Percentiles rank a stretch among this genome's conserved stretches.
Evolutionary conservation across 2,888 invertebrate species (phyloP).

Genomic region (Ptilodon capucinus): DNA sequence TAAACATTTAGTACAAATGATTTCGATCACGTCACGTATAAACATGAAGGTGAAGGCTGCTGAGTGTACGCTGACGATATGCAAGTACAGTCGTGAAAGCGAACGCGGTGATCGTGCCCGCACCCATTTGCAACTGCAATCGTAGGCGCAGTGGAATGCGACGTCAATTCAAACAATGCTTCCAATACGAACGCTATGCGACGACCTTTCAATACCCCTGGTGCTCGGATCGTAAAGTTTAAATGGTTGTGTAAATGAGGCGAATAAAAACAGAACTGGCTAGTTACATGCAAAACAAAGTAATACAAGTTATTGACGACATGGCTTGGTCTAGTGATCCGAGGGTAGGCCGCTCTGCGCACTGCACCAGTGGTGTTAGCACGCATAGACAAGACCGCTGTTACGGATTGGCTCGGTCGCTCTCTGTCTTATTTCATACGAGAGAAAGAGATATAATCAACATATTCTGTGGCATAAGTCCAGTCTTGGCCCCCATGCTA

Average conservation of each 20-base stretch:
- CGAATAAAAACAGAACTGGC: neutral
- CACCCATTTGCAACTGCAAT: slow-evolving; percentile 43
- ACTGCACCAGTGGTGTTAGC: too few species aligned
- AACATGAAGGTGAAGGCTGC: slow-evolving; percentile 22
- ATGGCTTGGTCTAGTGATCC: slow-evolving; percentile 1
- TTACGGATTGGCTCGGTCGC: too few species aligned
- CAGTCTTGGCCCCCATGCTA: too few species aligned
- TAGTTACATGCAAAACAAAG: slow-evolving; percentile 5
- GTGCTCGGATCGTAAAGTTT: slow-evolving; percentile 8
- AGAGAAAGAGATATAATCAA: too few species aligned
- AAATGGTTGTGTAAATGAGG: slow-evolving; percentile 1
- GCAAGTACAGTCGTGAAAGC: slow-evolving; percentile 36
- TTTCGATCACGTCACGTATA: neutral
- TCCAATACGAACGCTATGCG: slow-evolving; percentile 22
- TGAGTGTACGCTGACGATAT: slow-evolving; percentile 32
- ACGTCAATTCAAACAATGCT: slow-evolving; percentile 47
- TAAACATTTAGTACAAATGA: neutral
- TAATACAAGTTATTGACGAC: slow-evolving; percentile 18
- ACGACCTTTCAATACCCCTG: slow-evolving; percentile 32
- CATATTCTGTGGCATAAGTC: too few species aligned
- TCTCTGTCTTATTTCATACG: too few species aligned
- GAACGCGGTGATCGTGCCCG: slow-evolving; percentile 39
- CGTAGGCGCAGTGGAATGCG: slow-evolving; percentile 47
- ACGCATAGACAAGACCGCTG: too few species aligned
- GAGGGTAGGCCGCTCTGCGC: too few species aligned